Base-by-base conservation (phyloP, 2,797 vertebrate genomes). In the Rhinella marina region DNA sequence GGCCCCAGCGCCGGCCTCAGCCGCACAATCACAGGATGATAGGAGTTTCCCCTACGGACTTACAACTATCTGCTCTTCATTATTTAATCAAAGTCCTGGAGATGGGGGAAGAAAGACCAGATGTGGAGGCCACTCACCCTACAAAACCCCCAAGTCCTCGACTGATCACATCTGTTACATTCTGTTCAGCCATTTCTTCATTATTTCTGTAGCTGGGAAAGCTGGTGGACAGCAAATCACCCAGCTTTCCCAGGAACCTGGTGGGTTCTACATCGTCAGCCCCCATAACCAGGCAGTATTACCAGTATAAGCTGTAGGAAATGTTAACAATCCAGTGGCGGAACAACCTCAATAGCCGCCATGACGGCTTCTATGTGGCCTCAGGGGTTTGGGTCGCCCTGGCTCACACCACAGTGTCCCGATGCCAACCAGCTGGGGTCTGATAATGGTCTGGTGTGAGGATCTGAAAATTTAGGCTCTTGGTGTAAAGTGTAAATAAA, bases 11-110 rank as follows among this genome's bases (percentile, higher is more conserved):
- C 12, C 27, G 17, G 54, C 25, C 12, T 19, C 29, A 29, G 27
- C 27, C 82, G 77, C 56, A 87, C 86, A 87, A 83, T 87, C 59
- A 54, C 81, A 77, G 81, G 81, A 87, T 83, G 75, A 75, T 41
- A 23, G n/a, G 32, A 48, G 54, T 52, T 17, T 16, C 70, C 81
- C 79, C 70, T 2, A 56, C 1, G n/a, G 76, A 29, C 29, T 19
- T 11, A 17, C 59, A 78, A 27, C 41, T 61, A 56, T 86, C 73
- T 78, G 75, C 68, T 73, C 29, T 21, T 50, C 32, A 23, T 78
- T 27, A 50, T 59, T 75, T 16, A 7, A 75, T 41, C 17, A 41
- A 5, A 41, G n/a, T 1, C 17, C 25, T n/a, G 72, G 21, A 48
- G 17, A 32, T 32, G 68, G 16, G 16, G 14, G 70, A 32, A 41